Conservation (phyloP, 2,797 vertebrate species). For the Acanthopagrus latus region DNA sequence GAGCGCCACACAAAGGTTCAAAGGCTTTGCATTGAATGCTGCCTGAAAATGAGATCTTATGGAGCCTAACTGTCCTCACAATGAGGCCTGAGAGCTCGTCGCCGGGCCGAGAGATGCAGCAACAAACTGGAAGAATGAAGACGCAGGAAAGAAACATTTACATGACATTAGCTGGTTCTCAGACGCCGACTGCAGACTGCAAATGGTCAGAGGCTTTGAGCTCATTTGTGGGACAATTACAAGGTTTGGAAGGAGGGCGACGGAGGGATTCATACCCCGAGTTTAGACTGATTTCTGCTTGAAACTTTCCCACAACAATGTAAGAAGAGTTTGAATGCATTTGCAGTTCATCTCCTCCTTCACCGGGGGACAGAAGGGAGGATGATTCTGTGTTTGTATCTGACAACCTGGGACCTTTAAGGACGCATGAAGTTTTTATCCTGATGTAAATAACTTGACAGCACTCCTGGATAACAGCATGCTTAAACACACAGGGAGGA, state of each 20-base stretch:
- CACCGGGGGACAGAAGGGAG: neutral
- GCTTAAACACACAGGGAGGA: neutral
- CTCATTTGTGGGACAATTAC: slow-evolving; percentile 11
- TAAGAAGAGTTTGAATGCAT: neutral
- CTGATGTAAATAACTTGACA: slow-evolving; percentile 39
- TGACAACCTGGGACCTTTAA: slow-evolving; percentile 18
- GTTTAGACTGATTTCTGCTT: neutral
- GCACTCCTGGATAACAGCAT: neutral
- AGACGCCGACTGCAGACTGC: slow-evolving; percentile 23
- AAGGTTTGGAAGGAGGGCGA: neutral
- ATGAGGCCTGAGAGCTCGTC: slow-evolving; percentile 47
- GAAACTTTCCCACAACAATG: neutral
- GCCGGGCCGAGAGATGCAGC: slow-evolving; percentile 17
- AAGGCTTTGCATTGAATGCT: slow-evolving; percentile 64
- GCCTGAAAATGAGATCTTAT: slow-evolving; percentile 60
- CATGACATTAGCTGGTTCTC: slow-evolving; percentile 46
- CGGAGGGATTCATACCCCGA: neutral
- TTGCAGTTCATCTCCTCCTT: slow-evolving; percentile 12
- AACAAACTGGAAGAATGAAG: slow-evolving; percentile 56
- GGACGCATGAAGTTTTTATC: slow-evolving; percentile 33
- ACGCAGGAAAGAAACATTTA: slow-evolving; percentile 44
- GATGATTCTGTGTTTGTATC: no score
- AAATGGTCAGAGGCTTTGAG: slow-evolving; percentile 23
- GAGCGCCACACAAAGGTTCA: slow-evolving; percentile 65
- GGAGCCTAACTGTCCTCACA: slow-evolving; percentile 60